A percentile compares a stretch with the other conserved stretches of the same genome.
Evolutionary conservation across 30 jellyfish, hydroid and myxozoan genomes (phyloP).

Genomic region (Aurelia coerulea): DNA sequence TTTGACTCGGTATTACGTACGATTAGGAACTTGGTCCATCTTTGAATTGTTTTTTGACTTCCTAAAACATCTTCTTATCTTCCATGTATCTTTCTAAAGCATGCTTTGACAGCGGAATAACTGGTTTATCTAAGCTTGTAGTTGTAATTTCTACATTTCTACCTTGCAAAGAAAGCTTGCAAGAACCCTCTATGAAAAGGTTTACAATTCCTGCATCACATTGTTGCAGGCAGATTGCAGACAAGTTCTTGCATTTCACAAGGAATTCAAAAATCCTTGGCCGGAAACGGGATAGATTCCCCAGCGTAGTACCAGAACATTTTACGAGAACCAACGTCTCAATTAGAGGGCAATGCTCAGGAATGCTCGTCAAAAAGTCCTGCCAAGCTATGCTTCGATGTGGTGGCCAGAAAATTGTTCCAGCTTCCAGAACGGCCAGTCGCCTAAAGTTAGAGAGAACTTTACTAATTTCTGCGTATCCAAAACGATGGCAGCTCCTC

Average conservation of each 20-base stretch:
- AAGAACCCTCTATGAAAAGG: slow-evolving; percentile 6
- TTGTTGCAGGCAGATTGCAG: slow-evolving; percentile 15
- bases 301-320: slow-evolving; percentile 40
- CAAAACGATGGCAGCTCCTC: slow-evolving; percentile 49
- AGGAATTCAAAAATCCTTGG: slow-evolving; percentile 28
- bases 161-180: background rate
- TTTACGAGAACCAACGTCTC: slow-evolving; percentile 37
- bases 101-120: slow-evolving; percentile 44
- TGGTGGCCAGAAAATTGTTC: slow-evolving; percentile 39
- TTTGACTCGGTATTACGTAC: too few relatives aligned
- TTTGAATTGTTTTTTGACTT: too few relatives aligned
- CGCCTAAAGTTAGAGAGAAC: slow-evolving; percentile 13
- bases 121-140: slow-evolving; percentile 8
- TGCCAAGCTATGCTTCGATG: slow-evolving; percentile 42
- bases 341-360: slow-evolving; percentile 32
- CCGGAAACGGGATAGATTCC: slow-evolving; percentile 18
- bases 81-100: slow-evolving; percentile 34
- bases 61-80: background rate
- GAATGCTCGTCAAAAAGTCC: slow-evolving; percentile 13
- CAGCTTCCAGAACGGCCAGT: slow-evolving; percentile 34
- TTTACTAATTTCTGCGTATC: slow-evolving; percentile 5
- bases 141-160: slow-evolving; percentile 8
- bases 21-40: too few relatives aligned
- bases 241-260: slow-evolving; percentile 16
- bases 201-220: slow-evolving; percentile 50